phyloP scores from a whole-genome alignment of 2,888 invertebrate species.

The Coleophora flavipennella region DNA sequence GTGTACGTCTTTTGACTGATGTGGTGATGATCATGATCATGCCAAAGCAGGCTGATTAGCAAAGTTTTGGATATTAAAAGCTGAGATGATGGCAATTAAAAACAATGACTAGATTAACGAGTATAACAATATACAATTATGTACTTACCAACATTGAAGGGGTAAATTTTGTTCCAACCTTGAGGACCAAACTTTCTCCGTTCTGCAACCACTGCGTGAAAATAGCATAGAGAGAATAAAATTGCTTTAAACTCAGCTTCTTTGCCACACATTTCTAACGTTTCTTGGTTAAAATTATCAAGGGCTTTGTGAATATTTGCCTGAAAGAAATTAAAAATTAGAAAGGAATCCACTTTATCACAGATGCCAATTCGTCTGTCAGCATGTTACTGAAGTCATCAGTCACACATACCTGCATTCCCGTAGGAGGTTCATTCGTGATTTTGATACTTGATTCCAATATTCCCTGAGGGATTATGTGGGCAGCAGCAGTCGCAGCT shows the following conservation, averaged over 20 bases:
- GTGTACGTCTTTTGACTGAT: no score
- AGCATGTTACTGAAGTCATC: not conserved
- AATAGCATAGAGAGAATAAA: slow-evolving; percentile 93
- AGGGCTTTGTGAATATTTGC: slow-evolving; percentile 97
- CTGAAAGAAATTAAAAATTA: slow-evolving; percentile 31
- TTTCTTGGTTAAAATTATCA: slow-evolving; percentile 96
- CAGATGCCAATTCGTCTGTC: not conserved
- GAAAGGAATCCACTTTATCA: not conserved
- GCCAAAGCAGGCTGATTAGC: no score
- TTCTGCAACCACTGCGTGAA: slow-evolving; percentile 97
- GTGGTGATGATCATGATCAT: no score
- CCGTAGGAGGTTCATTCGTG: slow-evolving; percentile 97
- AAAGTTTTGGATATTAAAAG: no score
- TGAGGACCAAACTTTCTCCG: slow-evolving; percentile 95
- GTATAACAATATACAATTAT: not conserved
- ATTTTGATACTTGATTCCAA: slow-evolving; percentile 97
- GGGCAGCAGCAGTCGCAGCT: slow-evolving; percentile 86
- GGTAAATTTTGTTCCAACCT: slow-evolving; percentile 96
- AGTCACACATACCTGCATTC: slow-evolving; percentile 78
- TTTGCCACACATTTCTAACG: slow-evolving; percentile 94
- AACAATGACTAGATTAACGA: no score
- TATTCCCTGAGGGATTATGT: slow-evolving; percentile 97
- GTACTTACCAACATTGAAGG: slow-evolving; percentile 87
- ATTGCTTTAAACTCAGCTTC: slow-evolving; percentile 97
- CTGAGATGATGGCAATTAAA: no score